Percentiles rank a stretch among this genome's conserved stretches.
These are phyloP conservation scores for Oenanthe oenanthe DNA, from an alignment of 2,113 vertebrate genomes.

Conservation along the genomic window DNA sequence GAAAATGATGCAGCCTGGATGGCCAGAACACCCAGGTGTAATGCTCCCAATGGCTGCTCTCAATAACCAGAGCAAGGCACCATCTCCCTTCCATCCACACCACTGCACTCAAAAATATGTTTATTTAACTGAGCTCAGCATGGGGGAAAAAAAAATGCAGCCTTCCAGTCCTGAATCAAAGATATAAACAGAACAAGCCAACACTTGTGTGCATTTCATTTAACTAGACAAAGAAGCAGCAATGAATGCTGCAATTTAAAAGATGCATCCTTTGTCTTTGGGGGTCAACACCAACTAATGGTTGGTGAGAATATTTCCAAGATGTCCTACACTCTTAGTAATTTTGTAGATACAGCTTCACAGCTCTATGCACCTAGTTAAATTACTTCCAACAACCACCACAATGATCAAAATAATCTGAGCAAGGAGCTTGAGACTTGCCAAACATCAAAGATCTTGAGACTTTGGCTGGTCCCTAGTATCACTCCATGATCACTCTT, in stretches of 20 bases:
- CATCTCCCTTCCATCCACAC: not conserved
- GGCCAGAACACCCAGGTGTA: accelerated
- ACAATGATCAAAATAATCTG: conserved; percentile 14
- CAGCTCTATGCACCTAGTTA: not conserved
- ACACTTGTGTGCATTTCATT: not conserved
- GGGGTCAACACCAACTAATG: not conserved
- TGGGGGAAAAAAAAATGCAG: not conserved
- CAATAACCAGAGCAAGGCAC: not conserved
- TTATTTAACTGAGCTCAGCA: not conserved
- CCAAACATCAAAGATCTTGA: not conserved
- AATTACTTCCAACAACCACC: not conserved
- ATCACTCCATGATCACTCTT: not conserved
- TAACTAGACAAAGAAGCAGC: not conserved
- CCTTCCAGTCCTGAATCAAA: not conserved
- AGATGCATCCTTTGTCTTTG: not conserved
- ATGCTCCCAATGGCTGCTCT: not conserved
- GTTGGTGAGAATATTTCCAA: not conserved
- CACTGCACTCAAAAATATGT: not conserved
- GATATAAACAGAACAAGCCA: not conserved
- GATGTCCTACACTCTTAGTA: not conserved
- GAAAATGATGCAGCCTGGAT: not conserved
- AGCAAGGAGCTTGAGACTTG: not conserved
- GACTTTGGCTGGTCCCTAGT: not conserved
- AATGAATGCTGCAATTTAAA: not conserved
- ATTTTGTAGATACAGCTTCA: not conserved